These are phyloP conservation scores for Rattus rattus DNA, from an alignment of 2,113 vertebrate species.

Conservation along the genomic window DNA sequence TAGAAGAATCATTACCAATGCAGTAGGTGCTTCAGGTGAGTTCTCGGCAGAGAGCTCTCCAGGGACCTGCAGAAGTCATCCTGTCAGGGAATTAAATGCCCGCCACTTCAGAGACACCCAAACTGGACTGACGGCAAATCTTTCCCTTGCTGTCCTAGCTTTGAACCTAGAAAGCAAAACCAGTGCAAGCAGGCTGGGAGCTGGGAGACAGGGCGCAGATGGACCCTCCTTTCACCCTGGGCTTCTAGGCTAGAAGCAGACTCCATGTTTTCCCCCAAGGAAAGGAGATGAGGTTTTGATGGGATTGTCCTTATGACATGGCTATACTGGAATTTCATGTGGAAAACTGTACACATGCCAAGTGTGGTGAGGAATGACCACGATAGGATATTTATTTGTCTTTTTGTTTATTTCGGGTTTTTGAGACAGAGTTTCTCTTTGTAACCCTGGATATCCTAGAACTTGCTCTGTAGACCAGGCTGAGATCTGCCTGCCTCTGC, in stretches of 20 bases:
- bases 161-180: neutral
- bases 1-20: neutral
- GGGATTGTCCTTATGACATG: conserved; percentile 32
- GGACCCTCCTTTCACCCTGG: neutral
- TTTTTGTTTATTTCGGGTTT: neutral
- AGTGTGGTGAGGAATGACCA: neutral
- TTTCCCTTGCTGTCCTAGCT: conserved; percentile 10
- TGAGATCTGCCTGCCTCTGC: neutral
- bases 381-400: neutral
- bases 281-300: neutral
- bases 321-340: neutral
- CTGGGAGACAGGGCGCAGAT: neutral
- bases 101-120: neutral
- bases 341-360: neutral
- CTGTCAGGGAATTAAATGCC: neutral
- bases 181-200: neutral
- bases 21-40: neutral
- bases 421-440: neutral
- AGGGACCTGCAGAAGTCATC: neutral
- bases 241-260: neutral
- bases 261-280: neutral
- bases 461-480: neutral
- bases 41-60: neutral
- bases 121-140: neutral
- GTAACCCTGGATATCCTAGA: neutral